Conservation (phyloP, 2,797 vertebrate species). For the Micropoecilia bifurca region DNA sequence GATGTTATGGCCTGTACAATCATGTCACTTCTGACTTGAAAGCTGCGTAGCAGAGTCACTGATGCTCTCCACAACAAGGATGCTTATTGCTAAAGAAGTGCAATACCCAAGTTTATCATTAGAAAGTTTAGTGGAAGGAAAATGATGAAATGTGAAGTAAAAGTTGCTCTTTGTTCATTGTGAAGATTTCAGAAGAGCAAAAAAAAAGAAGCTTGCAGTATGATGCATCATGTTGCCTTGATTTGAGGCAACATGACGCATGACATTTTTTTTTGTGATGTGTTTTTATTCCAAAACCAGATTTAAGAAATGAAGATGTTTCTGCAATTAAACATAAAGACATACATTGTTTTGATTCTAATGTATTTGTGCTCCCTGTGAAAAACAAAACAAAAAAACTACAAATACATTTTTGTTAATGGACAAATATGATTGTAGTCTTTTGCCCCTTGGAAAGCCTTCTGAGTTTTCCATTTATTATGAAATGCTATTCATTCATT, state of each 20-base stretch:
- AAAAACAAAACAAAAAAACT: conserved; percentile 6
- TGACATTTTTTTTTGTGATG: neutral
- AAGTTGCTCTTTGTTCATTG: neutral
- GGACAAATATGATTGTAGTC: conserved; percentile 41
- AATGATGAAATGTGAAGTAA: neutral
- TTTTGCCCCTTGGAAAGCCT: conserved; percentile 9
- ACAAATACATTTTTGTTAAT: conserved; percentile 28
- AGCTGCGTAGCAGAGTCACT: neutral
- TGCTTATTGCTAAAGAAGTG: neutral
- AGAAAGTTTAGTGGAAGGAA: neutral
- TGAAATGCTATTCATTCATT: conserved; percentile 25
- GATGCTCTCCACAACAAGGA: neutral
- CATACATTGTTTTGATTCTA: conserved; percentile 24
- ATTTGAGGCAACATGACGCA: too few species aligned
- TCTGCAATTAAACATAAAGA: conserved; percentile 10
- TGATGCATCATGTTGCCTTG: neutral
- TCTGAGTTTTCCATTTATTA: conserved; percentile 23
- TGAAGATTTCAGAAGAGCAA: neutral
- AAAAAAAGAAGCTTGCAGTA: neutral
- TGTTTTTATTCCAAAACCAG: neutral
- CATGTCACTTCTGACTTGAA: neutral
- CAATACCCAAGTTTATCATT: neutral
- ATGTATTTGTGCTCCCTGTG: conserved; percentile 21
- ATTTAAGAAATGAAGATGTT: neutral
- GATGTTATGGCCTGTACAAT: neutral